phyloP scores from a whole-genome alignment of 2,888 invertebrate species.

The Brenthis ino region DNA sequence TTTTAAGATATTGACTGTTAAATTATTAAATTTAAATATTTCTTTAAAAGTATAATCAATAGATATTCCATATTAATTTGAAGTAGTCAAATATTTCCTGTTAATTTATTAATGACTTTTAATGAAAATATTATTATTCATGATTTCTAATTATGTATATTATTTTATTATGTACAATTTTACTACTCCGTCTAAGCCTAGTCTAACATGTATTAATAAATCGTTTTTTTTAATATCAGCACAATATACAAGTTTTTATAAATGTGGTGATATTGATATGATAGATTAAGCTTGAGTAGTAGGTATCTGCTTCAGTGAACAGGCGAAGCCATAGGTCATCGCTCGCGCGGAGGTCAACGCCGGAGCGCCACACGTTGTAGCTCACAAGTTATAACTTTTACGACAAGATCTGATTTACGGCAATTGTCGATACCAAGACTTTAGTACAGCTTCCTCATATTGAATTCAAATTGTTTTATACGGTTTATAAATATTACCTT shows the following conservation, averaged over 20 bases:
- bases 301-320: slow-evolving; percentile 35
- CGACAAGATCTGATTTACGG: slow-evolving; percentile 20
- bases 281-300: slow-evolving; percentile 32
- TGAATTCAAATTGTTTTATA: background rate
- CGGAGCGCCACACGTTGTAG: slow-evolving; percentile 44
- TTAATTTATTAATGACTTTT: no score
- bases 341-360: slow-evolving; percentile 75
- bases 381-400: slow-evolving; percentile 17
- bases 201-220: no score
- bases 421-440: slow-evolving; percentile 5
- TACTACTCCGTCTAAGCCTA: no score
- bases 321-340: slow-evolving; percentile 61
- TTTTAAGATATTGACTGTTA: no score
- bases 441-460: slow-evolving; percentile 5
- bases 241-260: background rate
- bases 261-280: slow-evolving; percentile 10
- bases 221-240: no score
- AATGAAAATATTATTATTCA: no score
- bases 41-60: no score
- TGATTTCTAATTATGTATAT: no score
- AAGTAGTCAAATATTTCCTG: no score
- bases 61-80: no score
- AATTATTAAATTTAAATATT: no score
- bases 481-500: background rate
- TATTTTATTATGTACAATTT: no score